Base-by-base conservation (phyloP, 2,797 vertebrate species). In the Cetoscarus ocellatus region DNA sequence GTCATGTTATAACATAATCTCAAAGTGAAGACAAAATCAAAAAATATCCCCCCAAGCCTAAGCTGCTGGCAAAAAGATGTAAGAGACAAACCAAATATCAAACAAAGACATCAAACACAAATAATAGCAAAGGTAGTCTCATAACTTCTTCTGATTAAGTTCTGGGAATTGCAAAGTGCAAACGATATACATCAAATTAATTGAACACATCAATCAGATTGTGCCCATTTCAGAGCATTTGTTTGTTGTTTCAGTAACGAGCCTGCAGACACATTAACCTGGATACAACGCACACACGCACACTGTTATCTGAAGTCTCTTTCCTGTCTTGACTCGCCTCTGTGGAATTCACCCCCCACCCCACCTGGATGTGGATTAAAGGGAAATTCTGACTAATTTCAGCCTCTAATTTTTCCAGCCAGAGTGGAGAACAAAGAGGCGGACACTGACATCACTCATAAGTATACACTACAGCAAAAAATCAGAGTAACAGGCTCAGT, bases 261-360 rank as follows among this genome's bases (percentile, higher is more conserved):
- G 35, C 34, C 56, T 61, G 34, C 55, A 77, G 70, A 44, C 55
- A 36, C 5, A 42, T 67, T 59, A 45, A 70, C 55, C 65, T 58
- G 43, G 53, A 84, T 47, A 63, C 73, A 49, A 67, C 36, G 49
- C 50, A 74, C 58, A 45, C 50, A 62, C 48, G 69, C 27, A 27
- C 0, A 8, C 54, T 75, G 71, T 53, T 73, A 66, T 79, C 53
- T 79, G 61, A 72, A 63, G 62, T 49, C 8, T 39, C 9, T 14
- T 47, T 87, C 83, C 49, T 88, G 88, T 73, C 67, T 55, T 0
- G 40, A 90, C 90, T 88, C 8, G 88, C 59, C 81, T 65, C 75
- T 38, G 19, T 82, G 84, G 87, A 88, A 88, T 91, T 73, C 53
- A 52, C n/a, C 65, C 62, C 50, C 38, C 43, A 39, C 61, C 19